These are phyloP conservation scores for Tenualosa thibaudeaui DNA, from an alignment of 2,797 vertebrate species.

Conservation along the genomic window DNA sequence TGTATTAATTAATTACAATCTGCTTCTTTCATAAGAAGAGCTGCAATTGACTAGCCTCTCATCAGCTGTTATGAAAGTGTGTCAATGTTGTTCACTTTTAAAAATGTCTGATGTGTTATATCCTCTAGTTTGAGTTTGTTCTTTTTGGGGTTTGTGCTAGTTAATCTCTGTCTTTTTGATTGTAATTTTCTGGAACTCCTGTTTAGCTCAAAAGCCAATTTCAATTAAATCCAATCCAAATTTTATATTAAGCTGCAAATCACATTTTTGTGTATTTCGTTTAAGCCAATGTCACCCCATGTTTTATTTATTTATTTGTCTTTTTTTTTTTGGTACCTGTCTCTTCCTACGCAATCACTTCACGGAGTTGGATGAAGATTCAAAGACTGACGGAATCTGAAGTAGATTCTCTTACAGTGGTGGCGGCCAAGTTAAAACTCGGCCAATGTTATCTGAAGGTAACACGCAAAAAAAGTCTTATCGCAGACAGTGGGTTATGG, in stretches of 20 bases:
- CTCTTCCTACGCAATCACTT: neutral
- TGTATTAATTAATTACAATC: neutral
- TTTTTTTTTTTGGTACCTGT: neutral
- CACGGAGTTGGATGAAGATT: neutral
- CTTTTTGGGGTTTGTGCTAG: neutral
- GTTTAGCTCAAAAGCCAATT: neutral
- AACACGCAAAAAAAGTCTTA: neutral
- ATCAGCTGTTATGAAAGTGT: neutral
- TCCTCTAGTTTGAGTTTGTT: neutral
- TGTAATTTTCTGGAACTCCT: neutral
- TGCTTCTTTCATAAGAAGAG: neutral
- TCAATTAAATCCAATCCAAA: neutral
- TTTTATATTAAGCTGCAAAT: neutral
- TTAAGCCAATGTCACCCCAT: neutral
- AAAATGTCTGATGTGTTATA: constrained; percentile 1
- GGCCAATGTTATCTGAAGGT: neutral
- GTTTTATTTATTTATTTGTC: neutral
- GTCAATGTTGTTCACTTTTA: neutral
- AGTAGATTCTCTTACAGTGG: neutral
- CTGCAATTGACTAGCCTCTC: neutral
- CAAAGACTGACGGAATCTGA: neutral
- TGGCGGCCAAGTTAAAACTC: neutral
- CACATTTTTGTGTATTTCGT: neutral
- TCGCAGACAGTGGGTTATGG: neutral
- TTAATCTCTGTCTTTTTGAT: neutral